Evolutionary conservation across 2,797 vertebrate species (phyloP).

Genomic region (Lates japonicus): DNA sequence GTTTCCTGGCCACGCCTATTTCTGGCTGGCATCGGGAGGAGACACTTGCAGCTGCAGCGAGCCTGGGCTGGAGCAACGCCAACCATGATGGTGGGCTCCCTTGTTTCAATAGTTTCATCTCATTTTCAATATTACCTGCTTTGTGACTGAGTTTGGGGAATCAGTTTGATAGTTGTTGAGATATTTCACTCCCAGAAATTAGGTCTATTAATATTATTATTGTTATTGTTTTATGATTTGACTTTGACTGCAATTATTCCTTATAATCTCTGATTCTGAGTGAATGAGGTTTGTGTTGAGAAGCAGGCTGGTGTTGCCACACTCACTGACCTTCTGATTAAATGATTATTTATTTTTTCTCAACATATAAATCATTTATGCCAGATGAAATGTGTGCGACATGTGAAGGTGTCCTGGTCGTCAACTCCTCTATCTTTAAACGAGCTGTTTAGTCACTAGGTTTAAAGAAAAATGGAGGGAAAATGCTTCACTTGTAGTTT

Average conservation of each 20-base stretch:
- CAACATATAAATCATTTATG: background rate
- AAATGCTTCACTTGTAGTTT: constrained; percentile 34
- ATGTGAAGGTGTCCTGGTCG: constrained; percentile 7
- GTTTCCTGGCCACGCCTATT: constrained; percentile 98
- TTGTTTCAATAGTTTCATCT: too few species aligned
- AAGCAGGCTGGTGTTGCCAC: background rate
- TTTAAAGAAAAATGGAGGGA: constrained; percentile 50
- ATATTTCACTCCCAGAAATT: too few species aligned
- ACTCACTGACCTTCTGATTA: background rate
- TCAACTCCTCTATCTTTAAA: constrained; percentile 1
- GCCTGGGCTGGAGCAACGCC: constrained; percentile 95
- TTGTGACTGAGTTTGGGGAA: too few species aligned
- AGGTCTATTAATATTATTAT: too few species aligned
- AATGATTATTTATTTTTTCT: background rate
- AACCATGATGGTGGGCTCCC: constrained; percentile 91
- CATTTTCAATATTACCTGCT: too few species aligned
- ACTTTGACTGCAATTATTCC: background rate
- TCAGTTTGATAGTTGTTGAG: too few species aligned
- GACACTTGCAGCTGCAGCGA: too few species aligned
- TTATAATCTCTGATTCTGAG: background rate
- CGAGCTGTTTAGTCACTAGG: constrained; percentile 19
- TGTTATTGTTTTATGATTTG: background rate
- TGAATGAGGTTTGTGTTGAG: background rate
- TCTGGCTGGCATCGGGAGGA: constrained; percentile 96
- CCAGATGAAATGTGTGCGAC: constrained; percentile 2